Conservation (phyloP, 23 tunicate species). For the Phallusia fumigata region DNA sequence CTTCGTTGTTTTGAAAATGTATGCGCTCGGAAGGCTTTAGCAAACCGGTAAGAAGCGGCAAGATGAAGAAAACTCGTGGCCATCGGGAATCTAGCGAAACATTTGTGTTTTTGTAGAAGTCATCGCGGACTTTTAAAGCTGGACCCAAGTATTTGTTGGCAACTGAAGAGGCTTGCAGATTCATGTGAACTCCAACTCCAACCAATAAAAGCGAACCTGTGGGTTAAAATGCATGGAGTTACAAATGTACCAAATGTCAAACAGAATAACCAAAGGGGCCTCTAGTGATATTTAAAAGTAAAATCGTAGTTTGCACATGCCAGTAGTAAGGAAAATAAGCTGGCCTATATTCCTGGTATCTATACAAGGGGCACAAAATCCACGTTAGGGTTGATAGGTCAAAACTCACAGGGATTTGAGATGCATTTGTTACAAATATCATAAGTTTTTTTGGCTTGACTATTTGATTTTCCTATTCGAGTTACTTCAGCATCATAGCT, state of each 20-base stretch:
- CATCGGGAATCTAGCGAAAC: background rate
- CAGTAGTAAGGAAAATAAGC: too few relatives aligned
- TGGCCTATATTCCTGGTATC: too few relatives aligned
- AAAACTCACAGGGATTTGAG: too few relatives aligned
- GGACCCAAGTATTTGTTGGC: slow-evolving; percentile 6
- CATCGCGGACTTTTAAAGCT: background rate
- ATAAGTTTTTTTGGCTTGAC: too few relatives aligned
- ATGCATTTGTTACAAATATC: too few relatives aligned
- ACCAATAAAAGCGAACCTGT: background rate
- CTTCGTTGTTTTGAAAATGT: background rate
- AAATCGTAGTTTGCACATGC: too few relatives aligned
- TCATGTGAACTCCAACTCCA: slow-evolving; percentile 27
- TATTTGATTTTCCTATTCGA: too few relatives aligned
- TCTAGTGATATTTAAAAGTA: too few relatives aligned
- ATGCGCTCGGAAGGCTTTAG: background rate
- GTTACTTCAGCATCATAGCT: too few relatives aligned
- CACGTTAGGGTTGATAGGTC: too few relatives aligned
- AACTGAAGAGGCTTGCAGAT: background rate
- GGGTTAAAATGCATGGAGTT: background rate
- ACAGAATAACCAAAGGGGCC: too few relatives aligned
- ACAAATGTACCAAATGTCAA: background rate
- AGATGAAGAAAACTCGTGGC: slow-evolving; percentile 13
- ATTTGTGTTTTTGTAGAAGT: slow-evolving; percentile 4
- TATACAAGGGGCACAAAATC: too few relatives aligned
- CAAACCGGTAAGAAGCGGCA: slow-evolving; percentile 14